Percentiles rank a stretch among this genome's conserved stretches.
These are phyloP conservation scores for Caenorhabditis sp. DNA, from an alignment of 2,888 invertebrate species.

Conservation along the genomic window DNA sequence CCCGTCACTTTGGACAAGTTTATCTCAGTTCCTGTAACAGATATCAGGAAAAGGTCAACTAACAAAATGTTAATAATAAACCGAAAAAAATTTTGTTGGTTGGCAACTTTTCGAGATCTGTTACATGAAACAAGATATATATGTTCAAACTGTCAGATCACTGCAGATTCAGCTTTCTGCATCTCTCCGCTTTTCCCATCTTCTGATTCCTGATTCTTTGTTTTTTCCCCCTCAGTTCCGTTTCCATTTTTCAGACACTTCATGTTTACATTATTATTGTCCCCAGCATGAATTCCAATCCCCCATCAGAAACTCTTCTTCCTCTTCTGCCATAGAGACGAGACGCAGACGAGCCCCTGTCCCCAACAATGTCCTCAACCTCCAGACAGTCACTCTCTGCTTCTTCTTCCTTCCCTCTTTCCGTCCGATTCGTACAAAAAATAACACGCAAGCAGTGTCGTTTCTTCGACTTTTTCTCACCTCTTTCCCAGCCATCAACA, in stretches of 20 bases:
- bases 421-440: conserved; percentile 41
- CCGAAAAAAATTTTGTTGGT: too few relatives aligned
- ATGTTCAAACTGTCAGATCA: too few relatives aligned
- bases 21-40: too few relatives aligned
- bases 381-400: conserved; percentile 22
- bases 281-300: background rate
- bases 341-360: conserved; percentile 42
- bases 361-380: background rate
- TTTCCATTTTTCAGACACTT: background rate
- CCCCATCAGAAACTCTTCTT: background rate
- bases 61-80: too few relatives aligned
- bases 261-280: background rate
- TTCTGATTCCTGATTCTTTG: too few relatives aligned
- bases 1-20: too few relatives aligned
- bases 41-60: too few relatives aligned
- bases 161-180: too few relatives aligned
- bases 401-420: background rate
- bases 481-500: background rate
- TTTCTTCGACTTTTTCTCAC: conserved; percentile 8
- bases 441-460: conserved; percentile 6
- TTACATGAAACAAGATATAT: too few relatives aligned
- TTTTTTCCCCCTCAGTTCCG: background rate
- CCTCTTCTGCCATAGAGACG: conserved; percentile 7
- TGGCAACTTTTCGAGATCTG: too few relatives aligned
- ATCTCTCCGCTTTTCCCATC: too few relatives aligned